Conservation (phyloP, 2,888 invertebrate species). For the Polydrusus pterygomalis region DNA sequence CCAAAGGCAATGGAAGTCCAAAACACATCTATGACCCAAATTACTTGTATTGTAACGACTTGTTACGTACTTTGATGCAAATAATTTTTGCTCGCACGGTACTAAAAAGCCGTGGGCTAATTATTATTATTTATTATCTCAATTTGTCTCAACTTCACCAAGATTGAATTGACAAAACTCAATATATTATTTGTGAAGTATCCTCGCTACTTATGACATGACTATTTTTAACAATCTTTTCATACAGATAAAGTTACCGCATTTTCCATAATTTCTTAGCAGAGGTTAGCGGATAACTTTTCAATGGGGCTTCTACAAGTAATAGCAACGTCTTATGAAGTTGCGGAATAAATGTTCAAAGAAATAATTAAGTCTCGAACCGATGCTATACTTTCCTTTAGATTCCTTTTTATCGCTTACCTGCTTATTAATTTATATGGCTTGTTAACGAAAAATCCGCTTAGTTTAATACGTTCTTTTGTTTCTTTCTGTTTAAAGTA, state of each 20-base stretch:
- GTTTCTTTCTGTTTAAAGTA: slow-evolving; percentile 60
- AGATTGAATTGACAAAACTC: no score
- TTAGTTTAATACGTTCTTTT: slow-evolving; percentile 66
- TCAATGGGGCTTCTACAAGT: slow-evolving; percentile 58
- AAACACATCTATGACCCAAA: no score
- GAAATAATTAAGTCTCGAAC: slow-evolving; percentile 64
- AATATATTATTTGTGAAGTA: no score
- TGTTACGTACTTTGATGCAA: no score
- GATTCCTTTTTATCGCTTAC: slow-evolving; percentile 61
- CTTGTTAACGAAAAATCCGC: slow-evolving; percentile 68
- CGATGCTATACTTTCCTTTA: slow-evolving; percentile 59
- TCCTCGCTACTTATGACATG: no score
- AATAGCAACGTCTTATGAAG: slow-evolving; percentile 50
- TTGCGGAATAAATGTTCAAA: slow-evolving; percentile 62
- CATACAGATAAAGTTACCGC: neutral
- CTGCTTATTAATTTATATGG: slow-evolving; percentile 69
- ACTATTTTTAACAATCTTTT: no score
- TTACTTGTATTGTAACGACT: no score
- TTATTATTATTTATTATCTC: no score
- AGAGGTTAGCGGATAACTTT: slow-evolving; percentile 46
- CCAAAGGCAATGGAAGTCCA: no score
- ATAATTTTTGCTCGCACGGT: no score
- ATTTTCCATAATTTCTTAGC: neutral
- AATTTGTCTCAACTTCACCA: no score
- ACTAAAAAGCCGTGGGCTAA: no score